Conservation (phyloP, 35 echinoderm and acorn worm genomes). For the Heliocidaris tuberculata region DNA sequence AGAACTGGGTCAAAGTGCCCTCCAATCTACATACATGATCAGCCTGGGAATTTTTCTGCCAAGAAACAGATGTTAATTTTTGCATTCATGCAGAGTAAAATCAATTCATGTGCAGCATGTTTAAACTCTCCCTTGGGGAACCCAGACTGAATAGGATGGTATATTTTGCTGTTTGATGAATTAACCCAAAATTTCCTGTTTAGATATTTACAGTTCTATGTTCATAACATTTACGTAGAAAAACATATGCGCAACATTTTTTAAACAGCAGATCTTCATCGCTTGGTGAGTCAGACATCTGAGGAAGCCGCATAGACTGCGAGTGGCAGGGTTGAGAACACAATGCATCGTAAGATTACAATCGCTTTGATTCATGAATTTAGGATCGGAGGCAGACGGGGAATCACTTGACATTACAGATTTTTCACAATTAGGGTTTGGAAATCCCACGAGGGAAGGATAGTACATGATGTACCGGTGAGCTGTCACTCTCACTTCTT, state of each 20-base stretch:
- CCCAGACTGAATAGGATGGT: too few species aligned
- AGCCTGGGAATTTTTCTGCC: too few species aligned
- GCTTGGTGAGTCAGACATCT: neutral
- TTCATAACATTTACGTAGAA: neutral
- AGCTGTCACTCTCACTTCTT: neutral
- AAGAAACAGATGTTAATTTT: too few species aligned
- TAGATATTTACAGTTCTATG: neutral
- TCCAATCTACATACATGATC: too few species aligned
- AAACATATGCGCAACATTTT: neutral
- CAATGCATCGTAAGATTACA: neutral
- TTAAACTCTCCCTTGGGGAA: too few species aligned
- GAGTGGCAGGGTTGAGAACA: neutral
- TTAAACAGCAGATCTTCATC: neutral
- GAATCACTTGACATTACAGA: neutral
- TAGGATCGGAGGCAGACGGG: neutral
- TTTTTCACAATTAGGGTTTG: conserved; percentile 12
- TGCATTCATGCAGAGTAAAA: too few species aligned
- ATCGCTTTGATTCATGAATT: neutral
- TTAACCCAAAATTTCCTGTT: neutral
- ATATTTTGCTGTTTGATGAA: too few species aligned
- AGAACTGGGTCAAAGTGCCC: too few species aligned
- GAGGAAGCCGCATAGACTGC: neutral
- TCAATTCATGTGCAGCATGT: too few species aligned
- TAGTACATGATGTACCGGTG: neutral
- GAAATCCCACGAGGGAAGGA: neutral